Evolutionary conservation across 2,888 invertebrate genomes (phyloP).

Genomic region (Spialia ferax): DNA sequence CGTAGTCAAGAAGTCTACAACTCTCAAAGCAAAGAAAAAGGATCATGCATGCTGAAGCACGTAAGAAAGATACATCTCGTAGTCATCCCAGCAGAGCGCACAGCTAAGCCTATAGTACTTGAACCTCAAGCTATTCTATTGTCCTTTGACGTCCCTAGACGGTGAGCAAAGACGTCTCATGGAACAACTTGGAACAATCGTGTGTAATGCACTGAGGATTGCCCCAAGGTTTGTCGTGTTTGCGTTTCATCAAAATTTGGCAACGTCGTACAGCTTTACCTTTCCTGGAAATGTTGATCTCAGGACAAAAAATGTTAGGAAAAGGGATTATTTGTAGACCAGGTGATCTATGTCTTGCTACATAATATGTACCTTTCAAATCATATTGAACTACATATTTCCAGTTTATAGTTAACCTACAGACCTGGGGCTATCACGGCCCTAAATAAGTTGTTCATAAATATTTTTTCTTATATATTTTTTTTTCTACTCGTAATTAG

Average conservation of each 20-base stretch:
- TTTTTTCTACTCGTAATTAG: too few relatives aligned
- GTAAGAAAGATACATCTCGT: conserved; percentile 1
- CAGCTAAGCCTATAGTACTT: conserved; percentile 22
- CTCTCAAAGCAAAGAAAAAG: neutral
- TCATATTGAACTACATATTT: too few relatives aligned
- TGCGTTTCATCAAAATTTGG: conserved; percentile 38
- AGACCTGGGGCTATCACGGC: too few relatives aligned
- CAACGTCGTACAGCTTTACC: neutral
- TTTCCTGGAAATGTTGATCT: neutral
- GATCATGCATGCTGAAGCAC: neutral
- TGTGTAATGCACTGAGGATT: conserved; percentile 31
- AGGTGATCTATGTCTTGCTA: too few relatives aligned
- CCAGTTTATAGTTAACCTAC: too few relatives aligned
- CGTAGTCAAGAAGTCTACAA: neutral
- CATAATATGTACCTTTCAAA: too few relatives aligned
- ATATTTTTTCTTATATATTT: too few relatives aligned
- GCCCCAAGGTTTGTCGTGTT: conserved; percentile 30
- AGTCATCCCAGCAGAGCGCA: conserved; percentile 2
- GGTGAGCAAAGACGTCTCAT: conserved; percentile 28
- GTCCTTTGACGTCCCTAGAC: conserved; percentile 39
- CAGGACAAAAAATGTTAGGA: neutral
- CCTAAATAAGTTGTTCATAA: too few relatives aligned
- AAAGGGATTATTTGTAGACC: neutral
- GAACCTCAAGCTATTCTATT: conserved; percentile 36
- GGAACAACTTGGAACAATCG: conserved; percentile 33